A percentile compares a stretch with the other conserved stretches of the same genome.
phyloP scores from a whole-genome alignment of 2,888 invertebrate species.

The Aporophyla lueneburgensis region DNA sequence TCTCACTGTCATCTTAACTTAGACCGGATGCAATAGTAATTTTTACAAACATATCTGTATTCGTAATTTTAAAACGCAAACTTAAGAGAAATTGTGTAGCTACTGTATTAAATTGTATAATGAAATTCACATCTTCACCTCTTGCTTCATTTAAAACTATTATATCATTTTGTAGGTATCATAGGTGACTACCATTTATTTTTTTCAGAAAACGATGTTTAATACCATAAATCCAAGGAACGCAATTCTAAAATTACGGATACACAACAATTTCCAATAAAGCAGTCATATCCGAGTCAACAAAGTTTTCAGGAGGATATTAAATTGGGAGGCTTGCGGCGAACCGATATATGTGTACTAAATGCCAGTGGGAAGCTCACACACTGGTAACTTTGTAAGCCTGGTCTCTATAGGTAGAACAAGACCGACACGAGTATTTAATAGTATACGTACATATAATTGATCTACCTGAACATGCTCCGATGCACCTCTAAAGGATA shows the following conservation, averaged over 20 bases:
- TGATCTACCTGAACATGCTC: not conserved
- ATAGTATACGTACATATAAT: not conserved
- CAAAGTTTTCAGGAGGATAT: constrained; percentile 18
- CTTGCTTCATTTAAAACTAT: not conserved
- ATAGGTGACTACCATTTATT: not conserved
- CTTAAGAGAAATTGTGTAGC: not conserved
- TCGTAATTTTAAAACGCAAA: not conserved
- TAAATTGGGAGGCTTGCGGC: constrained; percentile 14
- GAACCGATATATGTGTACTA: constrained; percentile 19
- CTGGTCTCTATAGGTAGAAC: not conserved
- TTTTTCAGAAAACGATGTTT: not conserved
- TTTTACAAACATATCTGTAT: not conserved
- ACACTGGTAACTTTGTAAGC: not conserved
- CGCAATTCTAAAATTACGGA: not conserved
- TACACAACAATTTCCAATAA: constrained; percentile 2
- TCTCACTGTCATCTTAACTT: not conserved
- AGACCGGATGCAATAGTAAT: not conserved
- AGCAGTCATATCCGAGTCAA: constrained; percentile 10
- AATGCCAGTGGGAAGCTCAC: constrained; percentile 13
- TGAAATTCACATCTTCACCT: not conserved
- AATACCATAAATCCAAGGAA: not conserved
- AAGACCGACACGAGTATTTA: not conserved
- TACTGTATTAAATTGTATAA: not conserved
- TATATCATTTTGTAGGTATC: not conserved
- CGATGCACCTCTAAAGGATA: not conserved